Evolutionary conservation across 2,888 invertebrate genomes (phyloP).

Genomic region (Caenorhabditis sp.): DNA sequence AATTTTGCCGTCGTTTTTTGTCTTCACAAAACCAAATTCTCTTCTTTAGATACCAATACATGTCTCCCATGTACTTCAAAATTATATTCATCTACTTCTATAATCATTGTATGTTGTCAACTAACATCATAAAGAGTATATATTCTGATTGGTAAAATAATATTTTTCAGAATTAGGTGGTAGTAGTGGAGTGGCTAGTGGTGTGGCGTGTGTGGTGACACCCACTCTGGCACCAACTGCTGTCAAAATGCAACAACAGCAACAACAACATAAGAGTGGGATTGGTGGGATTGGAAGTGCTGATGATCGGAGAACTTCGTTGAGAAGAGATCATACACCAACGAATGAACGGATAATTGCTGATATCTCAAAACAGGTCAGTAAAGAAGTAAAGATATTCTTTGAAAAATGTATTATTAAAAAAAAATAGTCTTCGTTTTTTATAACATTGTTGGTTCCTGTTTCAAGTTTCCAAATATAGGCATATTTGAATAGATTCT

Average conservation of each 20-base stretch:
- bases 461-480: too few species aligned
- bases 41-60: neutral
- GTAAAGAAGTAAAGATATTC: neutral
- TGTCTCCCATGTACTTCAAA: neutral
- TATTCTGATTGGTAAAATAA: too few species aligned
- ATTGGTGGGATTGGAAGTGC: neutral
- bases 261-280: neutral
- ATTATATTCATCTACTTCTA: neutral
- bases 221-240: slow-evolving; percentile 51
- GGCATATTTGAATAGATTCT: too few species aligned
- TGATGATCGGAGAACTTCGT: slow-evolving; percentile 16
- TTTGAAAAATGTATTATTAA: neutral
- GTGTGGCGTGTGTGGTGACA: slow-evolving; percentile 46
- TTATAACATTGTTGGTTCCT: too few species aligned
- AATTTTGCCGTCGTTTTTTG: neutral
- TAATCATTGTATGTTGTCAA: neutral
- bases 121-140: neutral
- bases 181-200: slow-evolving; percentile 41
- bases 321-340: slow-evolving; percentile 25
- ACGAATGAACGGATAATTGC: slow-evolving; percentile 16
- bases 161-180: slow-evolving; percentile 25
- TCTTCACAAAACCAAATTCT: neutral
- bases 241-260: slow-evolving; percentile 33
- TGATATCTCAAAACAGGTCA: slow-evolving; percentile 37
- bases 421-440: too few species aligned